Conservation (phyloP, 2,888 invertebrate species). For the Lycaena phlaeas region DNA sequence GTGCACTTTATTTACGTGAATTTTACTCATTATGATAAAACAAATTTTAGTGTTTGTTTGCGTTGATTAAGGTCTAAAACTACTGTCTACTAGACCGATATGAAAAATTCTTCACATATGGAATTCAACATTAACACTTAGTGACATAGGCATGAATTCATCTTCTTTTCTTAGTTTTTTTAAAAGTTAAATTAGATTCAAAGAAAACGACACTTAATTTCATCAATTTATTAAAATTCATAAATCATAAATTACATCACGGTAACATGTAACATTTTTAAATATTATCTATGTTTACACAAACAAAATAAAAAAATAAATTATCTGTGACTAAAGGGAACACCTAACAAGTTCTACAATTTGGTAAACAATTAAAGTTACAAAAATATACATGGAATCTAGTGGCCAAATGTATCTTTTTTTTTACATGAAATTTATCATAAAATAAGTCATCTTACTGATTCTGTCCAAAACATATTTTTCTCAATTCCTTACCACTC, state of each 20-base stretch:
- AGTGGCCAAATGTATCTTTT: not conserved
- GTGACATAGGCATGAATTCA: no score
- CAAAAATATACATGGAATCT: conserved; percentile 1
- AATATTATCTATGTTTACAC: conserved; percentile 14
- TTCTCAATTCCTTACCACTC: not conserved
- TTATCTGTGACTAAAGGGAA: conserved; percentile 1
- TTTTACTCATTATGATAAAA: no score
- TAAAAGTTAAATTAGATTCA: no score
- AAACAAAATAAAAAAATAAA: conserved; percentile 21
- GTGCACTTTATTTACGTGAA: no score
- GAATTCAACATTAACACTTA: no score
- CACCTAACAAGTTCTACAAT: not conserved
- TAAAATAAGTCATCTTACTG: not conserved
- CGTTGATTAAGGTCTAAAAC: no score
- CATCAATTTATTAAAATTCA: conserved; percentile 55
- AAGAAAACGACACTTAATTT: conserved; percentile 23
- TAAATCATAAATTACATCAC: conserved; percentile 56
- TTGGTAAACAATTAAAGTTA: not conserved
- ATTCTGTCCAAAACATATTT: not conserved
- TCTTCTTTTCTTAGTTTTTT: no score
- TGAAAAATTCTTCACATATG: no score
- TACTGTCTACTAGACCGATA: no score
- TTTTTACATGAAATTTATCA: not conserved
- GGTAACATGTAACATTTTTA: conserved; percentile 28
- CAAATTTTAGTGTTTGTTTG: no score